phyloP scores from a whole-genome alignment of 2,113 vertebrate species.

The Dasypus novemcinctus region DNA sequence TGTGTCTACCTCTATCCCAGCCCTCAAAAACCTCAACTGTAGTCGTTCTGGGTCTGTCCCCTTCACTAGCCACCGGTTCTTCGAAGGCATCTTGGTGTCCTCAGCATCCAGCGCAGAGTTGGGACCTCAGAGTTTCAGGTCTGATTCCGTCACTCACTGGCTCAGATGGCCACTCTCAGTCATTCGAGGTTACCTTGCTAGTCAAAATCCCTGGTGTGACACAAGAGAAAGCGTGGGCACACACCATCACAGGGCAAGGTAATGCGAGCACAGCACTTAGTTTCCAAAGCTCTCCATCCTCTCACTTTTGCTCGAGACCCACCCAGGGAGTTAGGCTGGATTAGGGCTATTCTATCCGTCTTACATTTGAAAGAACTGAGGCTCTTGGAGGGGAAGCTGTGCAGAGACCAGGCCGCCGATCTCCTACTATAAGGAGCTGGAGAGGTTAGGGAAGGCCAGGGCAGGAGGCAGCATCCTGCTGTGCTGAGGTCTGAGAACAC shows the following conservation, averaged over 20 bases:
- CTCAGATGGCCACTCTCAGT: background rate
- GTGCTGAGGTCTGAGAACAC: too few relatives aligned
- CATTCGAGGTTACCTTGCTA: rapidly evolving
- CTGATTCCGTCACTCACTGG: background rate
- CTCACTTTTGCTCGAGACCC: rapidly evolving
- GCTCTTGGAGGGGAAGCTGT: background rate
- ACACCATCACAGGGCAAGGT: rapidly evolving
- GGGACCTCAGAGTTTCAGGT: background rate
- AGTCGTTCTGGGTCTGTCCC: background rate
- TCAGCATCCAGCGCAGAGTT: background rate
- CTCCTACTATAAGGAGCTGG: background rate
- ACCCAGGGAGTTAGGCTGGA: rapidly evolving
- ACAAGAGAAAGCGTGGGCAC: background rate
- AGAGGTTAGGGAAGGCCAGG: background rate
- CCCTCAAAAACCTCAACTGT: background rate
- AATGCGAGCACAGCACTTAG: rapidly evolving
- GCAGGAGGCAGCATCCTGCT: background rate
- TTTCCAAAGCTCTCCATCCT: too few relatives aligned
- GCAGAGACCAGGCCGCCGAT: too few relatives aligned
- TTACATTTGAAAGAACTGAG: background rate
- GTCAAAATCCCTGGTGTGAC: background rate
- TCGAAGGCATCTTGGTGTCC: background rate
- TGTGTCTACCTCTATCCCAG: background rate
- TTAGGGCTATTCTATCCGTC: background rate
- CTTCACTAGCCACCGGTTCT: background rate